Evolutionary conservation across 2,113 vertebrate genomes (phyloP), one percentile per base, ranked within the genome.

Genomic region (Peromyscus californicus): DNA sequence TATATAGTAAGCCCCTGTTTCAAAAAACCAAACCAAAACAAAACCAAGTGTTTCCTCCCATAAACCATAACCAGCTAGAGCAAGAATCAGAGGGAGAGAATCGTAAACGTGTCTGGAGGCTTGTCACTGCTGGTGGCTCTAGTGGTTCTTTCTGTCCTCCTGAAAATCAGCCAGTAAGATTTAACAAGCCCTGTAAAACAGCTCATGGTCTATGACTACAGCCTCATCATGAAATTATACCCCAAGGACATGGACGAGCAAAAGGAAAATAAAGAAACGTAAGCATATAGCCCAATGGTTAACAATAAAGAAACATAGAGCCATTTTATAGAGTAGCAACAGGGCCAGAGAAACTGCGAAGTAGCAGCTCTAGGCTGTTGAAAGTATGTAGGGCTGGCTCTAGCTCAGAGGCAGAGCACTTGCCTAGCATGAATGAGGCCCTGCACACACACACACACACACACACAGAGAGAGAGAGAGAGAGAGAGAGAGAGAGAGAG

Each of bases 141-240:
- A 4, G 86, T 24, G 31, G 29, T 10, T 79, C 67, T 26, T 13
- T 59, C 65, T 29, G 36, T 54, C 89, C 94, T 78, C 93, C 72
- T 89, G 61, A 94, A 95, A 45, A 96, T 83, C 92, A 72, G 45
- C 57, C 69, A 19, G 75, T 10, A 24, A 79, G 22, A 89, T 61
- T 90, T 96, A 89, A 96, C 65, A 89, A 96, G 93, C 82, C 83
- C 86, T 86, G 76, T 17, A 86, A 91, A 97, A 89, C 7, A 2
- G 59, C 12, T 76, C 86, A 29, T 0, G 57, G 87, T 91, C 91
- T 67, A 9, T 75, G 59, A 91, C 86, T 39, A 69, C 11, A 79
- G 89, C 83, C n/a, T 72, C 63, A 70, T 82, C 33, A 61, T 3
- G 29, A 91, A 93, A 89, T 4, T 93, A 17, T 31, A 89, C n/a